A percentile compares a stretch with the other conserved stretches of the same genome.
Evolutionary conservation across 2,797 vertebrate species (phyloP).

Genomic region (Sebastes kiyomatsui): DNA sequence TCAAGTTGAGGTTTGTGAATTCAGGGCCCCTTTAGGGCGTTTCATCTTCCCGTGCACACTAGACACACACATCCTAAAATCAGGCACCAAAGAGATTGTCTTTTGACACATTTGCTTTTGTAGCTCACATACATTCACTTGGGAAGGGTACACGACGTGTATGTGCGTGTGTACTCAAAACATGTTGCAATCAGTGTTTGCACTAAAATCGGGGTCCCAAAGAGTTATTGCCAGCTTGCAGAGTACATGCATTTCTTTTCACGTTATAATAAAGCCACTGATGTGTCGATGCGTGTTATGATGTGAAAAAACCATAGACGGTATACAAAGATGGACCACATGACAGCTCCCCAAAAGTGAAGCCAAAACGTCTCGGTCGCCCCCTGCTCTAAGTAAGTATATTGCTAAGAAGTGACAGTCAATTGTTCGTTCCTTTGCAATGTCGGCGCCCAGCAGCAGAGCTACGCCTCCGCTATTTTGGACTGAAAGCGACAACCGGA

Average conservation of each 20-base stretch:
- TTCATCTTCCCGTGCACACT: slow-evolving; percentile 37
- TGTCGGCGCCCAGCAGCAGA: too few relatives aligned
- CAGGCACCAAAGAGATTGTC: slow-evolving; percentile 78
- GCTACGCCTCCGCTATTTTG: too few relatives aligned
- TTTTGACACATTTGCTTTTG: slow-evolving; percentile 57
- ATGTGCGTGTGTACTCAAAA: slow-evolving; percentile 2
- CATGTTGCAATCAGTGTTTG: slow-evolving; percentile 26
- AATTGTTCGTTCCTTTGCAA: too few relatives aligned
- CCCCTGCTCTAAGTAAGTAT: too few relatives aligned
- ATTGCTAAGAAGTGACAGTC: too few relatives aligned
- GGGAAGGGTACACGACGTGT: background rate
- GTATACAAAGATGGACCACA: too few relatives aligned
- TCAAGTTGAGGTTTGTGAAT: slow-evolving; percentile 62
- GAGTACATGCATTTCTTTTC: slow-evolving; percentile 65
- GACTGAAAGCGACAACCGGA: too few relatives aligned
- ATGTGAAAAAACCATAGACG: background rate
- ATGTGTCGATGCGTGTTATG: slow-evolving; percentile 32
- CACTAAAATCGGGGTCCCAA: slow-evolving; percentile 37
- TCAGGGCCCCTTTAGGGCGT: slow-evolving; percentile 4
- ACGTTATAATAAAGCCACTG: slow-evolving; percentile 45
- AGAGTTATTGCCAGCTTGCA: slow-evolving; percentile 75
- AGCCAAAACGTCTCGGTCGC: too few relatives aligned
- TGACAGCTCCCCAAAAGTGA: too few relatives aligned
- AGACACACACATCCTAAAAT: slow-evolving; percentile 29
- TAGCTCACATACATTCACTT: slow-evolving; percentile 61